Evolutionary conservation across 2,113 vertebrate species (phyloP), one percentile per base, ranked within the genome.

Genomic region (Vanacampus margaritifer): DNA sequence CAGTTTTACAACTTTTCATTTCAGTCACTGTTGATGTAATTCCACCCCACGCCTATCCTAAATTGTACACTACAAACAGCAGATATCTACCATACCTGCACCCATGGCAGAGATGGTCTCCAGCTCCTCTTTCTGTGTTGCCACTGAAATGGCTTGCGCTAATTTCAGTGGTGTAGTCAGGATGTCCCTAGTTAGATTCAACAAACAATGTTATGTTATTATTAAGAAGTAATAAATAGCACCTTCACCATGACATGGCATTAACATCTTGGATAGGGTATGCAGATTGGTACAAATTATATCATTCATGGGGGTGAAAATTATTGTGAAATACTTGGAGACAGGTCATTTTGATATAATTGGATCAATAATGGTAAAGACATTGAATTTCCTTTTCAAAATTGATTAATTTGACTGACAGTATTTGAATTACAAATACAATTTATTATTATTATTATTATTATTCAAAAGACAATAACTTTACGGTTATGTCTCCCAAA

Each of bases 51-150:
- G 7, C 12, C 48, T 2, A 23, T 51, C 48, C 26, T 26, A 16
- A 26, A 58, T 56, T 9, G 13, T 43, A 65, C 39, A 46, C 8
- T 21, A 48, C 43, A 10, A 1, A 35, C 8, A 36, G 32, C 58
- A 13, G 0, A 19, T 13, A 13, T 14, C 11, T n/a, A 11, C 35
- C 59, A 16, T 66, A 99, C 97, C 95, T 89, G 92, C 89, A 24
- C 95, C 95, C 81, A 95, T 84, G 66, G 86, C 92, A 66, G 95
- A 93, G 78, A 98, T 93, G 75, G 86, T 88, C 84, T 97, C 94
- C 62, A 99, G 92, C 65, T 97, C 95, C 71, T 92, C 87, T 80
- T 79, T 92, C 80, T 83, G 94, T 32, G 65, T 91, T 73, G 95
- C 93, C 71, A 88, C 91, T n/a, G 92, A 77, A 84, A 99, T 91